Base-by-base conservation (phyloP, 2,113 vertebrate genomes). In the Pheucticus melanocephalus region DNA sequence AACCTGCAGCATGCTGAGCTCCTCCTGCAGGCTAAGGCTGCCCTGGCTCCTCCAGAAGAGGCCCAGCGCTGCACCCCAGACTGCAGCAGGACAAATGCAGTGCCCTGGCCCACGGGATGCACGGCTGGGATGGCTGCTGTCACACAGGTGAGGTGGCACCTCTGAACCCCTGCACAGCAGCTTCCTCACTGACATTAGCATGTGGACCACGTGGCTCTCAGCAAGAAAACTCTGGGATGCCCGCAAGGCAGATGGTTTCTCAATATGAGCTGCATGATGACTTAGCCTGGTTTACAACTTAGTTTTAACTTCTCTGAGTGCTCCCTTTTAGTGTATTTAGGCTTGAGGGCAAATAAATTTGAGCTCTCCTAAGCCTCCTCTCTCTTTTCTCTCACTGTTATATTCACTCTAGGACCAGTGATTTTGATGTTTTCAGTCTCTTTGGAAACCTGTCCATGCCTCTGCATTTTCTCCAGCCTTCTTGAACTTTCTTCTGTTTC, bases 61-160 rank as follows among this genome's bases (percentile, higher is more conserved):
- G 18, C 25, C 20, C 39, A n/a, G 23, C 0, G 0, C 72, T 71
- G n/a, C 9, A 1, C 0, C 20, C 20, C 0, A 0, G 48, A 7
- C 8, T 28, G 78, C 39, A 53, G 28, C 0, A 1, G 82, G 18
- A 63, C 22, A 9, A 48, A 6, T 3, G 9, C 19, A 37, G 90
- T 0, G 1, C 21, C 35, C 70, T 31, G 83, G 21, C 40, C 75
- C 69, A n/a, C 5, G 6, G 21, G 5, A 28, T 9, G 37, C 20
- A 15, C 3, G 18, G 7, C 56, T 35, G 56, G 54, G 54, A 15
- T 35, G 56, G n/a, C 30, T 20, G 51, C 7, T 54, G 51, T 33
- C 30, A 13, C 56, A 35, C 22, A 16, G 12, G 15, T 19, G 47
- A 35, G 37, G 21, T 1, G 1, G 12, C 28, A 66, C 3, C 42